These are phyloP conservation scores for Gallinago paraguaiae DNA, from an alignment of 2,113 vertebrate genomes.

Conservation along the genomic window DNA sequence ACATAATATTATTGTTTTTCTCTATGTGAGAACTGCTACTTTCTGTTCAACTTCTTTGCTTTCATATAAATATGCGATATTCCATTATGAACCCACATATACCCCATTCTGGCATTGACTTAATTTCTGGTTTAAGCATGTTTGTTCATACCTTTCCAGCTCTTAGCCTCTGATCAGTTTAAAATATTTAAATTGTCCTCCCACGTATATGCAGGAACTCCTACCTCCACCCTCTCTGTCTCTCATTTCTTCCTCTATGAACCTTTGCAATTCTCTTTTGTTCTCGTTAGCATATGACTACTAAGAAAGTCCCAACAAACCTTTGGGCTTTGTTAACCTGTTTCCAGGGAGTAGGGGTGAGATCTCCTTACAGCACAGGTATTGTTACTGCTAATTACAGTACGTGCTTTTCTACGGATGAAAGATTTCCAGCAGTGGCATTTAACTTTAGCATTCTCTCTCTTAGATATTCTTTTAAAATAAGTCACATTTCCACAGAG, in stretches of 20 bases:
- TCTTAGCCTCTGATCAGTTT: background rate
- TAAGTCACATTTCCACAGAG: background rate
- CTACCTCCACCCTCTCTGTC: background rate
- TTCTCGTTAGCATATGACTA: background rate
- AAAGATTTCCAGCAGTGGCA: background rate
- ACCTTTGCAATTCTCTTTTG: background rate
- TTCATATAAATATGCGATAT: background rate
- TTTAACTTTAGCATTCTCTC: background rate
- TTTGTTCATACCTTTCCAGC: background rate
- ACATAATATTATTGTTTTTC: background rate
- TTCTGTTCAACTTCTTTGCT: background rate
- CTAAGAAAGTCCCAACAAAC: background rate
- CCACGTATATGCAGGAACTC: background rate
- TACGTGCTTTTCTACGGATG: background rate
- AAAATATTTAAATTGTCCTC: background rate
- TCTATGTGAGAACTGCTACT: background rate
- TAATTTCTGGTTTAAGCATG: background rate
- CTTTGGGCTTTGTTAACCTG: background rate
- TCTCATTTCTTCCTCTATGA: background rate
- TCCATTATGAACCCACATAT: background rate
- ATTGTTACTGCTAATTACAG: background rate
- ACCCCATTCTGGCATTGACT: background rate
- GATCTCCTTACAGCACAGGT: background rate
- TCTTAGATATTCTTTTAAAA: background rate
- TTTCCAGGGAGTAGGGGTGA: background rate